Evolutionary conservation across 2,113 vertebrate genomes (phyloP).

Genomic region (Odocoileus hemionus): DNA sequence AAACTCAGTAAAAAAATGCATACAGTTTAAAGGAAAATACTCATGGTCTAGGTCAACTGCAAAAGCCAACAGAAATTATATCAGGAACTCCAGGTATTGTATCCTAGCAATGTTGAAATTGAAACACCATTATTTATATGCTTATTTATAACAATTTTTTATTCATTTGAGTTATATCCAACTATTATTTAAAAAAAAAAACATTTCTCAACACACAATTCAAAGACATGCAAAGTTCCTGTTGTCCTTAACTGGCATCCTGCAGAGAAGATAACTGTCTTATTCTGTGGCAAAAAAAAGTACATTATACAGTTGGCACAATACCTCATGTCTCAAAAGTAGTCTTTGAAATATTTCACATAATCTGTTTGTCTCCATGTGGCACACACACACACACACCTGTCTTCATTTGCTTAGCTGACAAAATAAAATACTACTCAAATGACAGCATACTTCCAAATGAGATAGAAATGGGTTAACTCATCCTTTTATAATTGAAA

Average conservation of each 20-base stretch:
- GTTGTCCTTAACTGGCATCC: conserved; percentile 42
- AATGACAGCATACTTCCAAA: conserved; percentile 1
- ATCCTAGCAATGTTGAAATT: not conserved
- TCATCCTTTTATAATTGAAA: conserved; percentile 55
- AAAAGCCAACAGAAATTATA: conserved; percentile 31
- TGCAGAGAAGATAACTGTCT: conserved; percentile 43
- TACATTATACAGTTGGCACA: not conserved
- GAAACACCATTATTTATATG: conserved; percentile 16
- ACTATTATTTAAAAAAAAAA: not conserved
- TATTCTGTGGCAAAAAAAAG: conserved; percentile 24
- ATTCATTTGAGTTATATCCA: conserved; percentile 17
- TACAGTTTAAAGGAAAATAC: not conserved
- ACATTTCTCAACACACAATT: conserved; percentile 42
- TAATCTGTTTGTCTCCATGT: not conserved
- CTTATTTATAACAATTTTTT: conserved; percentile 31
- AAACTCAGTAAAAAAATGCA: not conserved
- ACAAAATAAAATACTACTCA: conserved; percentile 49
- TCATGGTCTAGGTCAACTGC: not conserved
- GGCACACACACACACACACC: not conserved
- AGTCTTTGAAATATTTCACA: conserved; percentile 43
- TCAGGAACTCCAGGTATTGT: not conserved
- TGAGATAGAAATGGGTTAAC: conserved; percentile 45
- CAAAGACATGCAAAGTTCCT: conserved; percentile 43
- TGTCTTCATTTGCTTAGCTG: conserved; percentile 25
- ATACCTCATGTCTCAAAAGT: conserved; percentile 15